Percentiles rank a stretch among this genome's conserved stretches.
These are phyloP conservation scores for Dendrolimus punctatus DNA, from an alignment of 1,140 invertebrate species.

Conservation along the genomic window DNA sequence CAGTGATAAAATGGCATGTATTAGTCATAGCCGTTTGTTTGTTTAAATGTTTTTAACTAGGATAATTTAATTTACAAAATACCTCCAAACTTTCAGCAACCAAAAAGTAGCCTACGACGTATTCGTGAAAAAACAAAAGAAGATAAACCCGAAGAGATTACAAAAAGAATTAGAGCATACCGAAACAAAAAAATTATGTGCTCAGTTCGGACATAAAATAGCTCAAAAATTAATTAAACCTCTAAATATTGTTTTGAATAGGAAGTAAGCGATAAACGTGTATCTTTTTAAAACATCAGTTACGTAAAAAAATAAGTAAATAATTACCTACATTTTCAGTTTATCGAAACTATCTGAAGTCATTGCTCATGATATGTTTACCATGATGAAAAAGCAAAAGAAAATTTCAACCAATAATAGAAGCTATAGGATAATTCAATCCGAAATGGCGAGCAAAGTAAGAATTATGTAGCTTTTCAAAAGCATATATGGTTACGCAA, in stretches of 20 bases:
- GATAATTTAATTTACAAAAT: too few species aligned
- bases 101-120: too few species aligned
- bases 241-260: slow-evolving; percentile 25
- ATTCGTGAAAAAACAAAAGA: too few species aligned
- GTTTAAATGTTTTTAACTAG: too few species aligned
- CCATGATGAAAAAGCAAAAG: slow-evolving; percentile 17
- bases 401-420: slow-evolving; percentile 3
- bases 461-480: background rate
- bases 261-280: slow-evolving; percentile 22
- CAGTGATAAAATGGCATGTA: slow-evolving; percentile 6
- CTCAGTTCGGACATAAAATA: slow-evolving; percentile 35
- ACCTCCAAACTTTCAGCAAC: too few species aligned
- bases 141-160: slow-evolving; percentile 1
- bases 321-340: slow-evolving; percentile 16
- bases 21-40: too few species aligned
- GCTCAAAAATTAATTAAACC: slow-evolving; percentile 24
- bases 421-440: slow-evolving; percentile 18
- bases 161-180: background rate
- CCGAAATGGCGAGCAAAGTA: slow-evolving; percentile 36
- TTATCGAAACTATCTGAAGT: slow-evolving; percentile 27
- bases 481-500: too few species aligned
- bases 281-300: background rate
- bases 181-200: slow-evolving; percentile 24
- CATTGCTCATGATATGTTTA: slow-evolving; percentile 24
- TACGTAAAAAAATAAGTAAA: background rate